phyloP scores from a whole-genome alignment of 2,888 invertebrate genomes.

The Blastobasis adustella region DNA sequence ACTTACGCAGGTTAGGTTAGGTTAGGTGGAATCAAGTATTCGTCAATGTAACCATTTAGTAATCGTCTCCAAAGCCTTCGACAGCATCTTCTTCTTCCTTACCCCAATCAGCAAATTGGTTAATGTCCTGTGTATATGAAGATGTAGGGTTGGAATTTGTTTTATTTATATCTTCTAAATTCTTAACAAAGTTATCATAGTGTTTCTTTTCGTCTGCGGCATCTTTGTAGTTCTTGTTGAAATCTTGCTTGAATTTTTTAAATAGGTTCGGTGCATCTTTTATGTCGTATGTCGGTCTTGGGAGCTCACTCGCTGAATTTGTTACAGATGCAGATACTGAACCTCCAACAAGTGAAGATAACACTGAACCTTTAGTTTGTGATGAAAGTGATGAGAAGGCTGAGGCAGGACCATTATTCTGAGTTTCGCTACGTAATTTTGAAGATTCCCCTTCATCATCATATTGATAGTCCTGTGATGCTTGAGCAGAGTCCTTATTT shows the following conservation, averaged over 20 bases:
- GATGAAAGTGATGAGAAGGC: no score
- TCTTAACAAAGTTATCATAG: conserved; percentile 36
- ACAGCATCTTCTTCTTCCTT: conserved; percentile 20
- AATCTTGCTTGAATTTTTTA: conserved; percentile 33
- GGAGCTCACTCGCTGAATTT: neutral
- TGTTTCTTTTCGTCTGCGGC: conserved; percentile 31
- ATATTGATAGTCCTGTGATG: no score
- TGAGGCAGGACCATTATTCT: no score
- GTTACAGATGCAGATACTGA: no score
- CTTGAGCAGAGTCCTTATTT: no score
- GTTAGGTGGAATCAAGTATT: no score
- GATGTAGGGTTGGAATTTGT: conserved; percentile 28
- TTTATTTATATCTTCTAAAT: conserved; percentile 40
- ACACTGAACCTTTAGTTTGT: no score
- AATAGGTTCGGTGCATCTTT: conserved; percentile 40
- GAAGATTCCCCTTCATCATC: no score
- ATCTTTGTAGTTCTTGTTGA: conserved; percentile 35
- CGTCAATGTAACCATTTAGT: no score
- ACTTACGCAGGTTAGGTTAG: no score
- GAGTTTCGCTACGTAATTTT: no score
- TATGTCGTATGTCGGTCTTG: conserved; percentile 27
- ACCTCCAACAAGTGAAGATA: no score
- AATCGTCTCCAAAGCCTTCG: neutral
- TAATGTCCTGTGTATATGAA: conserved; percentile 31
- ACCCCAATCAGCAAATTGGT: conserved; percentile 41